Conservation (phyloP, 2,888 invertebrate genomes). For the Quadriops clusia region DNA sequence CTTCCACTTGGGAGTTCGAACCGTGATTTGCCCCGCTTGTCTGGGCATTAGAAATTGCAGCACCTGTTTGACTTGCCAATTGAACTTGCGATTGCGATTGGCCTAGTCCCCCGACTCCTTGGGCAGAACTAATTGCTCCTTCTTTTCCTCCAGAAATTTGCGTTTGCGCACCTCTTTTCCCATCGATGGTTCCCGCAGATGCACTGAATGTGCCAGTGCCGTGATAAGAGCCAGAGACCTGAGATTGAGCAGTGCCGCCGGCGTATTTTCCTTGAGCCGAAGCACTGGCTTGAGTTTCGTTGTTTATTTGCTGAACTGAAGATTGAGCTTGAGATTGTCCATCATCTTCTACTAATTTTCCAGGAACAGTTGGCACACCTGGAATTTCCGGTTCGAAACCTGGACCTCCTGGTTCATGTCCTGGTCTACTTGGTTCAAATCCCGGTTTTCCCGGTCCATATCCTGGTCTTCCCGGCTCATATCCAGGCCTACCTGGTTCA, state of each 20-base stretch:
- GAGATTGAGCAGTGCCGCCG: conserved; percentile 67
- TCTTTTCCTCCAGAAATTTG: conserved; percentile 61
- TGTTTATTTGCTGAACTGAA: conserved; percentile 42
- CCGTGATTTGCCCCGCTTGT: conserved; percentile 64
- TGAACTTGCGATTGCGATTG: conserved; percentile 70
- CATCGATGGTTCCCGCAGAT: conserved; percentile 67
- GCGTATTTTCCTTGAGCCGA: conserved; percentile 64
- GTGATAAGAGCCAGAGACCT: conserved; percentile 69
- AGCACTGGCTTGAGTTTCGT: conserved; percentile 64
- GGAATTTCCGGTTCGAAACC: conserved; percentile 7
- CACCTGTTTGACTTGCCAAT: conserved; percentile 62
- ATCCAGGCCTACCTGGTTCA: conserved; percentile 10
- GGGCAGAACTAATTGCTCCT: conserved; percentile 63
- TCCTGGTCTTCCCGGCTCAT: conserved; percentile 6
- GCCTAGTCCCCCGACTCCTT: conserved; percentile 57
- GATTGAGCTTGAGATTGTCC: conserved; percentile 65
- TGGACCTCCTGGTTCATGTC: conserved; percentile 4
- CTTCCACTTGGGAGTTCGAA: conserved; percentile 70
- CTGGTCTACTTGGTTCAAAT: conserved; percentile 10
- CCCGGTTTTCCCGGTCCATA: conserved; percentile 6
- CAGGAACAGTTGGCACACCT: conserved; percentile 17
- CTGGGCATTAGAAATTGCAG: conserved; percentile 63
- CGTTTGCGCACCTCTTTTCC: conserved; percentile 56
- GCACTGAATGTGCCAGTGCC: conserved; percentile 72
- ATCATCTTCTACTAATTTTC: conserved; percentile 37